Base-by-base conservation (phyloP, 2,113 vertebrate genomes). In the Sander vitreus region DNA sequence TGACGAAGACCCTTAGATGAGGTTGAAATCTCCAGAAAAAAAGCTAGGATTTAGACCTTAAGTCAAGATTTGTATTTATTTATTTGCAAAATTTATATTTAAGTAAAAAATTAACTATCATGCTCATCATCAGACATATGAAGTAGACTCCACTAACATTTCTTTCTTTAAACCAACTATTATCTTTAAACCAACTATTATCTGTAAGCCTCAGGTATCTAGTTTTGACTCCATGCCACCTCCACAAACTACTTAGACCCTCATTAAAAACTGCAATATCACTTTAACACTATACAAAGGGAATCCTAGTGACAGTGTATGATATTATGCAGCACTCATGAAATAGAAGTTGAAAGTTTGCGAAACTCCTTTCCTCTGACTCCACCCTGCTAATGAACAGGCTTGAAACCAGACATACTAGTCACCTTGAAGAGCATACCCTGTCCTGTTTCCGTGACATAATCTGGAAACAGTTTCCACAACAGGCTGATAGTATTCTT, bases 401-500 rank as follows among this genome's bases (percentile, higher is more conserved):
- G 27, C 36, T 51, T 51, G 8, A 23, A 63, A 36, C 36, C 30
- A 30, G 27, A 15, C 21, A 30, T 53, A 2, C 8, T 21, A 67
- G 11, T 3, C 39, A 43, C 39, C 39, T 43, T 43, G 9, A 43
- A 43, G 39, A 15, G 4, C 47, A 6, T 3, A 12, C 25, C 15
- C 23, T n/a, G 25, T 18, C 58, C 64, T 59, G 77, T 55, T 76
- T 66, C 36, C 15, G 65, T 83, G 63, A 85, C 39, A 77, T 53
- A 74, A 74, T 27, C 21, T n/a, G 23, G 39, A 76, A 33, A 73
- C 63, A 11, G 36, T 50, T 67, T 78, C 47, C 47, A 55, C 43
- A 84, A 64, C 55, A 58, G 14, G 23, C 66, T 48, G 33, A 68
- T 13, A 8, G 69, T 54, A 39, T 66, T 58, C 33, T 62, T 25